Evolutionary conservation across 2,797 vertebrate species (phyloP).

Genomic region (Parauchenoglanis punctatus): DNA sequence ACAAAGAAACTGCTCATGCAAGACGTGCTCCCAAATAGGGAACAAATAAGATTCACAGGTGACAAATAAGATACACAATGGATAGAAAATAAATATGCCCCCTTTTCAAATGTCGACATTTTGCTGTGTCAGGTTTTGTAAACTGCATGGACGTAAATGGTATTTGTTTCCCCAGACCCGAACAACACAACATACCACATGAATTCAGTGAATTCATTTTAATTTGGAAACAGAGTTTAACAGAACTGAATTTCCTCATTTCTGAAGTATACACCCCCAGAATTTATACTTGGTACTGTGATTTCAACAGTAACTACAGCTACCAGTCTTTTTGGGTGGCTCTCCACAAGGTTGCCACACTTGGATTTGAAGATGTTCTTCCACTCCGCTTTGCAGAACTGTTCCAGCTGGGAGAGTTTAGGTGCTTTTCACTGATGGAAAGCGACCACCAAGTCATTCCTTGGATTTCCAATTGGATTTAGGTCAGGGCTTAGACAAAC

Average conservation of each 20-base stretch:
- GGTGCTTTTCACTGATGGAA: neutral
- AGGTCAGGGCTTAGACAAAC: neutral
- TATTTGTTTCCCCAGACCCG: neutral
- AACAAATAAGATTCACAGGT: neutral
- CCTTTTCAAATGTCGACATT: neutral
- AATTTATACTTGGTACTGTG: neutral
- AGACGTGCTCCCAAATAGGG: too few relatives aligned
- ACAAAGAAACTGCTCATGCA: neutral
- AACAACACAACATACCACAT: neutral
- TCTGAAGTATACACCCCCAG: neutral
- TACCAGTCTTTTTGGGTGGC: neutral
- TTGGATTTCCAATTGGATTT: neutral
- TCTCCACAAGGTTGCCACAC: neutral
- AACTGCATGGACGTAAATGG: neutral
- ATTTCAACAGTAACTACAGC: neutral
- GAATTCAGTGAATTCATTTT: neutral
- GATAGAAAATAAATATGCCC: neutral
- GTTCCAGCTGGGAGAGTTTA: neutral
- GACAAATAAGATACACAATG: neutral
- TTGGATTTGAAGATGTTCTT: too few relatives aligned
- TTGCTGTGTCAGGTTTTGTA: neutral
- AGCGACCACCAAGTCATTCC: neutral
- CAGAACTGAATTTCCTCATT: neutral
- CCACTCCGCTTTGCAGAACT: neutral
- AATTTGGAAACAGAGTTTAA: neutral